Base-by-base conservation (phyloP, 2,797 vertebrate species). In the Cossypha caffra region DNA sequence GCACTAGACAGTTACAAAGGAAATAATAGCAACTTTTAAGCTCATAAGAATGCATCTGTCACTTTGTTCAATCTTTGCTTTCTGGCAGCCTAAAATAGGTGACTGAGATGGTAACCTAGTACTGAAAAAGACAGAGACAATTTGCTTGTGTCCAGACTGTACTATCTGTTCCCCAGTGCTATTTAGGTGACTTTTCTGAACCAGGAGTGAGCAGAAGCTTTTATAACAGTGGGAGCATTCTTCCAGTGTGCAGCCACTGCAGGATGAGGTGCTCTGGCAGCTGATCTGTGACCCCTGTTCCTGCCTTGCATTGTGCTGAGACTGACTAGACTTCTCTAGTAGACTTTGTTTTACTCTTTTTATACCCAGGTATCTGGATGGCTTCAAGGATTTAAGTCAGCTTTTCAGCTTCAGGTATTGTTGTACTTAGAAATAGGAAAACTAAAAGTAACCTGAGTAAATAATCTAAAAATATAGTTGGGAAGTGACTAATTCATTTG, bases 21-120 rank as follows among this genome's bases (percentile, higher is more conserved):
- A 86, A 94, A 86, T 77, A 87, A 88, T 54, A 72, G 61, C 15
- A 93, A 77, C 50, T 94, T 93, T 52, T 86, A 92, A 87, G 31
- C 54, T 67, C 45, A 11, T 43, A 76, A 64, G 78, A 91, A 69
- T 37, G 7, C 48, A 29, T 82, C n/a, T 85, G 81, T 86, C 86
- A 61, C 35, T 92, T 87, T 75, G 31, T 71, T 38, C 89, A 45
- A 42, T 92, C 84, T 87, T 85, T 77, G 19, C 48, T 74, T 89
- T 80, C 64, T 90, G 68, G 11, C 38, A 38, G 68, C 31, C 54
- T 64, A 23, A 76, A 93, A 68, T 38, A 61, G 58, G 35, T 0
- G 1, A n/a, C 47, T 59, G 64, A 94, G 47, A 19, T 72, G 57
- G 64, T 77, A 86, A 10, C 38, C 61, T 66, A 35, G n/a, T 77